Conservation (phyloP, 2,797 vertebrate species). For the Phaenicophaeus curvirostris region DNA sequence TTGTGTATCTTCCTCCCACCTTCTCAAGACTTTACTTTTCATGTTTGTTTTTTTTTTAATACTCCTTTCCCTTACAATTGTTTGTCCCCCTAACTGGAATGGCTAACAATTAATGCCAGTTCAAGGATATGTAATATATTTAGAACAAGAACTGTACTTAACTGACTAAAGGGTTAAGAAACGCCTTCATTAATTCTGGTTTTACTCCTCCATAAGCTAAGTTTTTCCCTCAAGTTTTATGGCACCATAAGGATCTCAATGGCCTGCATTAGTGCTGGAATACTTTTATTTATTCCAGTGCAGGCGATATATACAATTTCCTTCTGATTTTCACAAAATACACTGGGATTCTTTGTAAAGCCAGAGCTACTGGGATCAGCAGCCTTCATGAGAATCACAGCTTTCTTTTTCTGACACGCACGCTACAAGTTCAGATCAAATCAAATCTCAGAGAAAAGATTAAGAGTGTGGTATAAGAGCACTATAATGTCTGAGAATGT, state of each 20-base stretch:
- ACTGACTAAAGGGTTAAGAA: slow-evolving; percentile 3
- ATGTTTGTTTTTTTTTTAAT: not conserved
- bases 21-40: slow-evolving; percentile 25
- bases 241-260: not conserved
- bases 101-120: slow-evolving; percentile 51
- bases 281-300: not conserved
- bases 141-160: not conserved
- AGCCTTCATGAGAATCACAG: not conserved
- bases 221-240: not conserved
- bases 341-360: not conserved
- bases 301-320: not conserved
- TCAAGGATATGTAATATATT: not conserved
- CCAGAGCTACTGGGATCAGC: not conserved
- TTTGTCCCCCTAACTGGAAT: slow-evolving; percentile 59
- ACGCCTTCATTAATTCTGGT: not conserved
- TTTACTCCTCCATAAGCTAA: not conserved
- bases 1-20: not conserved
- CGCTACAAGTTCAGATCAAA: not conserved
- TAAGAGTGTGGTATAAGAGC: not conserved
- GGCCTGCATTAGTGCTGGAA: not conserved
- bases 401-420: not conserved
- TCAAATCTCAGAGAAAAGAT: not conserved
- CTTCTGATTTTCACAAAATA: not conserved
- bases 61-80: slow-evolving; percentile 43
- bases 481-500: not conserved